Evolutionary conservation across 64 coral and sea anemone species (phyloP), one percentile per base, ranked within the genome.

Genomic region (Porites australiensis): DNA sequence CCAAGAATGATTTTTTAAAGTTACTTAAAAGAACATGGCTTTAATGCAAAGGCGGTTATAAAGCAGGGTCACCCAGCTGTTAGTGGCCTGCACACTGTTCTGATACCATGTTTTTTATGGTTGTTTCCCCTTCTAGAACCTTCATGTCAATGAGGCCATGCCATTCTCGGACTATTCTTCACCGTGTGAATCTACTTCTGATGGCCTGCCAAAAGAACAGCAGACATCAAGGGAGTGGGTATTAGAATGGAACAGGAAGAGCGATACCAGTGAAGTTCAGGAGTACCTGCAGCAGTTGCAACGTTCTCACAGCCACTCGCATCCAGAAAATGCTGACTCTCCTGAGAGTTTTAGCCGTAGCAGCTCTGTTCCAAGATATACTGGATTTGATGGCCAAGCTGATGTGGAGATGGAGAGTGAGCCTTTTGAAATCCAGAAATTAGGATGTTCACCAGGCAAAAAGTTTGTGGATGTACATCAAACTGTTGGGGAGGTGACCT

Each of bases 211-310:
- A 51, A 61, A 87, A 49, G 92, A 98, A 21, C 91, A 98, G 9
- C 95, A 92, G 62, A 78, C 92, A 27, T 91, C 83, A 61, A 90
- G 92, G 57, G 95, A 98, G n/a, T 98, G 89, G 93, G 95, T 98
- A 8, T 44, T 94, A 58, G 92, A 98, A 50, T 98, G 95, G 95
- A 83, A 91, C 69, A 98, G 72, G 20, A 94, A 88, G 37, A 79
- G 92, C 2, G 89, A 91, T 16, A 74, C 77, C 16, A 83, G 87
- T 73, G 92, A 89, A 55, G 77, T 82, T 43, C 54, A 72, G n/a
- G 67, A 75, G 21, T 64, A 72, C 20, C 53, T 86, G 13, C 71
- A 79, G 0, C 72, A 64, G 13, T 82, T 93, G 23, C 92, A 77
- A 12, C 66, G 95, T 9, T 94, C 92, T 27, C 77, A 66, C 10